These are phyloP conservation scores for Tachypleus tridentatus DNA, from an alignment of 1,140 invertebrate species.

Conservation along the genomic window DNA sequence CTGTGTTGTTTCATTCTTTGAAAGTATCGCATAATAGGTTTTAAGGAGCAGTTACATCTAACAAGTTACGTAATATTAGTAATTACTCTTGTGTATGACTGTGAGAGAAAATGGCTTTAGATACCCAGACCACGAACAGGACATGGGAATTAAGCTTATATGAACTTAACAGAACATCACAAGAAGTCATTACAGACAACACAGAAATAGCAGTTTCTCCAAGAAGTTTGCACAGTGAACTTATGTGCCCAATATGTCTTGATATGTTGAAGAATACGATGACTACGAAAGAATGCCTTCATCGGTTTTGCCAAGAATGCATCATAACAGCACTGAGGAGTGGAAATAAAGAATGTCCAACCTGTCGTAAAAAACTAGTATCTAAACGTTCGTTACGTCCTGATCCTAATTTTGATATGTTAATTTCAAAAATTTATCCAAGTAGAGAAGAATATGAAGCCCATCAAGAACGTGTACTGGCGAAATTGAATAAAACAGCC, in stretches of 20 bases:
- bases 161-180: constrained; percentile 84
- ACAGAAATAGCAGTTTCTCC: constrained; percentile 96
- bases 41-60: no score
- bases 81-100: no score
- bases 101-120: background rate
- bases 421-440: constrained; percentile 97
- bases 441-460: constrained; percentile 95
- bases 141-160: constrained; percentile 96
- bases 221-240: constrained; percentile 85
- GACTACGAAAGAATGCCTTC: constrained; percentile 99
- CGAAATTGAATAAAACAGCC: constrained; percentile 79
- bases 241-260: constrained; percentile 99
- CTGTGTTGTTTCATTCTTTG: no score
- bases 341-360: constrained; percentile 99
- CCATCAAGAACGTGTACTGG: constrained; percentile 82
- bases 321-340: constrained; percentile 94
- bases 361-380: constrained; percentile 95
- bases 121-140: constrained; percentile 41
- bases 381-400: constrained; percentile 91
- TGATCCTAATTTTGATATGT: constrained; percentile 94
- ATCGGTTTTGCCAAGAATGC: constrained; percentile 96
- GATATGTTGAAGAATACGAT: constrained; percentile 99
- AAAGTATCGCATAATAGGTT: no score
- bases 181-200: constrained; percentile 81
- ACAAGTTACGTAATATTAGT: no score